Conservation (phyloP, 1,140 invertebrate species). For the Cydia splendana region DNA sequence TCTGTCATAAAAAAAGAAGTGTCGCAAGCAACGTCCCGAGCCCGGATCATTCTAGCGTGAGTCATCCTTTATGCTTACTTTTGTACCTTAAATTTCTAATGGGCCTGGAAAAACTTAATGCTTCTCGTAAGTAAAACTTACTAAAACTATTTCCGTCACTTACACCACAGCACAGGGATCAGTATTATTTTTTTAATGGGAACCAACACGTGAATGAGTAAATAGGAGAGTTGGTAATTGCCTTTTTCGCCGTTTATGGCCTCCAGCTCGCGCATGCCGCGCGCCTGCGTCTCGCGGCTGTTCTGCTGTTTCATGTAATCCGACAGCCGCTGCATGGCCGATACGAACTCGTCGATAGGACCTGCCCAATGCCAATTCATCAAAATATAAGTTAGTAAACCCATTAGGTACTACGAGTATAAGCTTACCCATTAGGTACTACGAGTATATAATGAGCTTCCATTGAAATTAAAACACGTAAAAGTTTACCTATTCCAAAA, state of each 20-base stretch:
- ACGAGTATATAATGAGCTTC: neutral
- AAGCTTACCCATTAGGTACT: too few species aligned
- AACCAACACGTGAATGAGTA: neutral
- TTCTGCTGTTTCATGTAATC: constrained; percentile 74
- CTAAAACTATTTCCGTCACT: too few species aligned
- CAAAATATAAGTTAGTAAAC: neutral
- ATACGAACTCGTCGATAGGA: constrained; percentile 74
- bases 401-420: neutral
- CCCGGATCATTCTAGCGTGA: too few species aligned
- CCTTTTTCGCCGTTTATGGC: constrained; percentile 74
- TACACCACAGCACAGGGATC: too few species aligned
- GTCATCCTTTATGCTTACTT: too few species aligned
- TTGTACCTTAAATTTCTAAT: too few species aligned
- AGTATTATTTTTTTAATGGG: too few species aligned
- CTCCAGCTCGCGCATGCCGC: constrained; percentile 71
- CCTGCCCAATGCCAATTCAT: constrained; percentile 42
- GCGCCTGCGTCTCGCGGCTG: constrained; percentile 67
- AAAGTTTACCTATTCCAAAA: constrained; percentile 66
- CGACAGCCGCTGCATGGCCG: constrained; percentile 71
- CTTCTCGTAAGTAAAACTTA: too few species aligned
- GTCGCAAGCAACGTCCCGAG: too few species aligned
- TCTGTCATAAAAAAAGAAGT: too few species aligned
- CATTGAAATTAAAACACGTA: constrained; percentile 10
- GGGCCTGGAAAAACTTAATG: too few species aligned
- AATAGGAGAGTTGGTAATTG: constrained; percentile 34